Evolutionary conservation across 2,113 vertebrate species (phyloP), one percentile per base, ranked within the genome.

Genomic region (Ramphastos sulfuratus): DNA sequence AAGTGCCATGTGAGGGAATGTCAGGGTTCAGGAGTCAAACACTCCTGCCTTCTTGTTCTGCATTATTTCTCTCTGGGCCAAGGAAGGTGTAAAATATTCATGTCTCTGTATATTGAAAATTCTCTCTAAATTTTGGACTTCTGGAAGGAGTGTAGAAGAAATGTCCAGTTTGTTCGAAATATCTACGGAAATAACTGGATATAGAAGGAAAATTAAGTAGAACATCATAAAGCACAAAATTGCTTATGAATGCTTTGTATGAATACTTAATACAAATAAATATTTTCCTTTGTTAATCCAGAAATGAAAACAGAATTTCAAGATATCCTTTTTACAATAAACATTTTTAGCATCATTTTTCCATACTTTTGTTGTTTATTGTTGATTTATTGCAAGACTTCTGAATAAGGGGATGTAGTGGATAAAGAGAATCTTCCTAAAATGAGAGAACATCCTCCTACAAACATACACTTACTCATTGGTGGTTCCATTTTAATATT

Each of bases 271-370:
- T 4, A 72, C 3, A 46, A 65, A 55, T 30, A 50, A 30, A 42
- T 64, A 18, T 14, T 19, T 74, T 21, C 46, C 20, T 28, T 82
- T 64, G 28, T 25, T 81, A 95, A 58, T 39, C 17, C 42, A 92
- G 14, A 89, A 90, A 52, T 71, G 24, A 95, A 76, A 77, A 7
- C 35, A 89, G 50, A 89, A 92, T 79, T 85, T 95, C 86, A 95
- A 90, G 54, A 31, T 75, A 58, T 10, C 27, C 27, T 66, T 50
- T 93, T 85, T 42, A 75, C 27, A 12, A 75, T 24, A 76, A 93
- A 27, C 1, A 20, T 82, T 87, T 94, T 89, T 52, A 16, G 8
- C 39, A 66, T 33, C 12, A 42, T 30, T 5, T 92, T 89, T 94
- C 61, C 77, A 60, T 52, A 85, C 17, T 90, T 94, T 58, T 80